A percentile compares a stretch with the other conserved stretches of the same genome.
Conservation (phyloP, 2,797 vertebrate genomes). For the Huso huso region DNA sequence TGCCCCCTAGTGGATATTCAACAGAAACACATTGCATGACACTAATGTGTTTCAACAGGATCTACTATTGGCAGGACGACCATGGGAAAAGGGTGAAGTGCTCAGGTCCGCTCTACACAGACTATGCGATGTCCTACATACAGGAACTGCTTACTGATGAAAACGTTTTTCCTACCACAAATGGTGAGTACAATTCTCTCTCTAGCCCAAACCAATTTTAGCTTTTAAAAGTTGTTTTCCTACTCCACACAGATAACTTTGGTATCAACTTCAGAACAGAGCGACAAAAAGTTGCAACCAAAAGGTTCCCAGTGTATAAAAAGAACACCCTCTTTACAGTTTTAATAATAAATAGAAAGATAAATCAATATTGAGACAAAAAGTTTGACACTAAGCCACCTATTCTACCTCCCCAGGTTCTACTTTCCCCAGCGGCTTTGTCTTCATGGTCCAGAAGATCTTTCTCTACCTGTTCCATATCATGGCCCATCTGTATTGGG, state of each 20-base stretch:
- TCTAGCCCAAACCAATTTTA: too few relatives aligned
- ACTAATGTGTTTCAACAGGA: slow-evolving; percentile 29
- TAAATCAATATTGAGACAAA: not conserved
- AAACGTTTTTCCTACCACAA: slow-evolving; percentile 61
- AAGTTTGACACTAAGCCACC: not conserved
- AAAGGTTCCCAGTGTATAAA: too few relatives aligned
- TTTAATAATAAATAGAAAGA: too few relatives aligned
- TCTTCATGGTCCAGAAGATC: slow-evolving; percentile 68
- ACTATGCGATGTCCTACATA: slow-evolving; percentile 68
- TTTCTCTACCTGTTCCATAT: slow-evolving; percentile 65
- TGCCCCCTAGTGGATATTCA: not conserved
- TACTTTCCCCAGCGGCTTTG: slow-evolving; percentile 58
- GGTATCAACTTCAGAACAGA: too few relatives aligned
- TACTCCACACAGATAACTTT: too few relatives aligned
- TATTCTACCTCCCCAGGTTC: slow-evolving; percentile 40
- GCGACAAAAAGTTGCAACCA: too few relatives aligned
- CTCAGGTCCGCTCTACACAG: slow-evolving; percentile 65
- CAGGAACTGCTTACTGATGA: slow-evolving; percentile 65
- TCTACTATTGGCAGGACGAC: slow-evolving; percentile 65
- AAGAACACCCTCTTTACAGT: too few relatives aligned
- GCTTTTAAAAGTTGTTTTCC: too few relatives aligned
- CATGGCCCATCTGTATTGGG: slow-evolving; percentile 71
- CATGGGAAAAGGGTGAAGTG: slow-evolving; percentile 65
- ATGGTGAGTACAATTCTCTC: slow-evolving; percentile 40
- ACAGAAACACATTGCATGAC: not conserved